Evolutionary conservation across 2,113 vertebrate species (phyloP), one percentile per base, ranked within the genome.

Genomic region (Petrocephalus zakoni): DNA sequence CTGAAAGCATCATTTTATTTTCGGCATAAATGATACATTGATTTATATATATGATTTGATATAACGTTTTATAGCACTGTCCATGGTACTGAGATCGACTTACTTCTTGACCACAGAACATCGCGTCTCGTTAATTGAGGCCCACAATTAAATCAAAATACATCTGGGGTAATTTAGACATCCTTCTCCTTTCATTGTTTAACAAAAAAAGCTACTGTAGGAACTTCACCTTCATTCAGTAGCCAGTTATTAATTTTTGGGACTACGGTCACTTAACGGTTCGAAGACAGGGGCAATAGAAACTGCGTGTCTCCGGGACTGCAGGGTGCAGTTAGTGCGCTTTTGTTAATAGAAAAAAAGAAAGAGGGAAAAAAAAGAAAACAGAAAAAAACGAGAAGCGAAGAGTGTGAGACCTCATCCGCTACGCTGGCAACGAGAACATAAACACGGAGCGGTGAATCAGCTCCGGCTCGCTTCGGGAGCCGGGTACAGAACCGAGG

Each of bases 71-170:
- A 68, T 42, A 78, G 34, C 34, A 78, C 72, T 78, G 72, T 42
- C 72, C 72, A 78, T 78, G 72, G 72, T 42, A 78, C 72, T 78
- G 72, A 78, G 29, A 78, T 68, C 25, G 72, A 78, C 34, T 78
- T 78, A 78, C 34, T 78, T 78, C 68, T 19, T 37, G n/a, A 78
- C 17, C 17, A 19, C 68, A 5, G 29, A 0, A 37, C 11, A 17
- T 75, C 11, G 29, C 37, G 5, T 75, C 72, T 78, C 15, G 1
- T 78, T 75, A 42, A 75, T 75, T 78, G 72, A 34, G 6, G 29
- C 6, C 13, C 72, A 37, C 34, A 78, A 37, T 42, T 42, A 21
- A 7, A 37, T 37, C 29, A 68, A 68, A 68, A 5, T 29, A n/a
- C 25, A 68, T 68, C 61, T 6, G 25, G 61, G 25, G n/a, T 68